Conservation (phyloP, 2,113 vertebrate species). For the Cottus gobio region DNA sequence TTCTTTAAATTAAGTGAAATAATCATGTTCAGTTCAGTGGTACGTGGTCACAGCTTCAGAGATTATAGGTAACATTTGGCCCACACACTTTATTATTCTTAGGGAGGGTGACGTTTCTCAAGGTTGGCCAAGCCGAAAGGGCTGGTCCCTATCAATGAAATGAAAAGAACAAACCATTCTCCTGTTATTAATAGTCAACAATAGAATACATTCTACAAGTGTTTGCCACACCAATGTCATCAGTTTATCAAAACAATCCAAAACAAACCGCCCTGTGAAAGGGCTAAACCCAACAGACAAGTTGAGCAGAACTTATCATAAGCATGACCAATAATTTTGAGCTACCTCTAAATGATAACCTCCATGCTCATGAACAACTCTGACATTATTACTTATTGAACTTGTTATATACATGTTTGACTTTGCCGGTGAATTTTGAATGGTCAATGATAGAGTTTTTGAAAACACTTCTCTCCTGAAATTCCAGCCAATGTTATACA, state of each 20-base stretch:
- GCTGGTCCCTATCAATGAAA: background rate
- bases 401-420: too few species aligned
- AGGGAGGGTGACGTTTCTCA: background rate
- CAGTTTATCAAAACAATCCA: background rate
- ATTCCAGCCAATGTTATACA: too few species aligned
- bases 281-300: background rate
- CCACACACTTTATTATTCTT: background rate
- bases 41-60: background rate
- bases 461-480: too few species aligned
- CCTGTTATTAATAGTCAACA: background rate
- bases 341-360: background rate
- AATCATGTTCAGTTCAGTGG: background rate
- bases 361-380: background rate
- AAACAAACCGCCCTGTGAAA: background rate
- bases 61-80: background rate
- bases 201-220: background rate
- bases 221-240: background rate
- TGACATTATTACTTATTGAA: background rate
- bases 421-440: too few species aligned
- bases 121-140: background rate
- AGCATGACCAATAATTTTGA: background rate
- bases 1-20: background rate
- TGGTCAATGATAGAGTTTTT: too few species aligned
- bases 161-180: background rate
- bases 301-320: background rate